Evolutionary conservation across 2,113 vertebrate genomes (phyloP), one percentile per base, ranked within the genome.

Genomic region (Mugil cephalus): DNA sequence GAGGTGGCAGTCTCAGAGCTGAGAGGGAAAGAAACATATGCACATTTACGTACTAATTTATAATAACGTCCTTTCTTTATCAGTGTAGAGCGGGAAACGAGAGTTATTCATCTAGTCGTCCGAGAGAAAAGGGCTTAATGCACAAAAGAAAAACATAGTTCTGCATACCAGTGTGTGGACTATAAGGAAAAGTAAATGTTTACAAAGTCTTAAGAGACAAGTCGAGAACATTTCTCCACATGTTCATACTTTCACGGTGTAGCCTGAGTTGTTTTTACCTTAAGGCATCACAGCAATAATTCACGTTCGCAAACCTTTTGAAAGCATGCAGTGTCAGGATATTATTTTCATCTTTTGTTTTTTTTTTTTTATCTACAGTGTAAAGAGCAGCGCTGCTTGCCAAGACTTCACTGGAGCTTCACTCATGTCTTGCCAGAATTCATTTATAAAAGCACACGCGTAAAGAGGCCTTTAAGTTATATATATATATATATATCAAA

Each of bases 1-100:
- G 92, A 94, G 80, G 94, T 92, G 50, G 96, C 83, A 79, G 93
- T 94, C 83, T 99, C 98, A 87, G 95, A 91, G 84, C 98, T 99
- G 53, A 43, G 76, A 10, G 48, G 18, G 42, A 68, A 30, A 70
- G 13, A 45, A 9, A 34, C 8, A 34, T 2, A 69, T 51, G 19
- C 8, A n/a, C n/a, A n/a, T 17, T 69, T 59, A 69, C 34, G 0
- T 30, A 58, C 59, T 58, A 5, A 65, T 56, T 69, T 21, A 58
- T 6, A 55, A 52, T 34, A 34, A 40, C n/a, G n/a, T 6, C 13
- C 0, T 18, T 13, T 48, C 14, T 7, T n/a, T n/a, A n/a, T n/a
- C n/a, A 43, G 35, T 69, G 1, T 9, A 53, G 38, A 21, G 30
- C 8, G 42, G 36, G 10, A 7, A 35, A 63, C n/a, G 21, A 53